These are phyloP conservation scores for Helicorthomorpha holstii DNA, from an alignment of 1,140 invertebrate species.

Conservation along the genomic window DNA sequence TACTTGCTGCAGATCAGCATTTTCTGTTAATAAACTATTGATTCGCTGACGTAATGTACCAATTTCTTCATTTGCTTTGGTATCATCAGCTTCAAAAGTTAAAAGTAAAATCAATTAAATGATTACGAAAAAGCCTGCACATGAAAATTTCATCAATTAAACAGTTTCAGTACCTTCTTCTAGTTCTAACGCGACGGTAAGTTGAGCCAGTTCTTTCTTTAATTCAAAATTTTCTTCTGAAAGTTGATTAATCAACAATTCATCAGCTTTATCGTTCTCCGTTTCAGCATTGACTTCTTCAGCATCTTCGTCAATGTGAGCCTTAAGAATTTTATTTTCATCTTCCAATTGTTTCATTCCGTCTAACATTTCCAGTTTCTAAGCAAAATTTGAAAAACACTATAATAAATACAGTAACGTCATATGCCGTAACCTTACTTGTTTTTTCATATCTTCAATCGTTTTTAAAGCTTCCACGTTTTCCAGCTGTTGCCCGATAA, in stretches of 20 bases:
- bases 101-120: neutral
- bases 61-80: neutral
- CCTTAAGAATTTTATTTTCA: conserved; percentile 7
- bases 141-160: too few species aligned
- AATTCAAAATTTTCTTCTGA: conserved; percentile 10
- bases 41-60: conserved; percentile 5
- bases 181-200: neutral
- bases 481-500: conserved; percentile 9
- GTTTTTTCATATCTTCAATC: neutral
- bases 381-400: neutral
- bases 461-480: neutral
- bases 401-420: neutral
- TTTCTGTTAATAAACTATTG: conserved; percentile 3
- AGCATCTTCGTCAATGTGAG: conserved; percentile 7
- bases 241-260: neutral
- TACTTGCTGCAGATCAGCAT: conserved; percentile 3
- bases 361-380: conserved; percentile 3
- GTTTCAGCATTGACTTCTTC: conserved; percentile 1
- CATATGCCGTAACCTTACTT: neutral
- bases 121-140: neutral
- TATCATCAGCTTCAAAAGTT: neutral
- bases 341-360: conserved; percentile 7
- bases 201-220: neutral
- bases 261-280: conserved; percentile 1
- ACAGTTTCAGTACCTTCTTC: neutral